Evolutionary conservation across 2,888 invertebrate genomes (phyloP).

Genomic region (Aporophyla nigra): DNA sequence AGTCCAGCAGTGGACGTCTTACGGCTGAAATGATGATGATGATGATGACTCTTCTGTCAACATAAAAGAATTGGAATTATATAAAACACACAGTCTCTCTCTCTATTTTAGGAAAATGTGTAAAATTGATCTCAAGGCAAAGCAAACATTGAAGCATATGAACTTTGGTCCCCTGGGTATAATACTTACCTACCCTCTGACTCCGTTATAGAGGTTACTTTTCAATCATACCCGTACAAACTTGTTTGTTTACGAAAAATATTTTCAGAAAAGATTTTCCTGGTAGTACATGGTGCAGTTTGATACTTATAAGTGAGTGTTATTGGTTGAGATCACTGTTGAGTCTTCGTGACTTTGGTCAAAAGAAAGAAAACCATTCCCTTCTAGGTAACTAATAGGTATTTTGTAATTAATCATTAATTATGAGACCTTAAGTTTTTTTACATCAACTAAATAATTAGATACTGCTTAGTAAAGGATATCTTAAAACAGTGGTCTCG

Average conservation of each 20-base stretch:
- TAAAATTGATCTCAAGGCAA: slow-evolving; percentile 27
- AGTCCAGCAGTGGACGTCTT: too few species aligned
- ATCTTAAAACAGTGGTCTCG: not conserved
- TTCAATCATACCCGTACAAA: slow-evolving; percentile 54
- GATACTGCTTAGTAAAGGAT: not conserved
- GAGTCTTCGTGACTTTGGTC: not conserved
- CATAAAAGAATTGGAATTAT: not conserved
- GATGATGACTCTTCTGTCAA: not conserved
- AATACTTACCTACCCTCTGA: slow-evolving; percentile 46
- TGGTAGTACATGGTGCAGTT: not conserved
- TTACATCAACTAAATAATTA: not conserved
- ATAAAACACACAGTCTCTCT: not conserved
- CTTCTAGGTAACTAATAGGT: not conserved
- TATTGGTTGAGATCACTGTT: not conserved
- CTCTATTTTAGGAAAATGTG: slow-evolving; percentile 24
- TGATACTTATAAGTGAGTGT: not conserved
- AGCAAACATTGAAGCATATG: slow-evolving; percentile 38
- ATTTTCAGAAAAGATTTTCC: slow-evolving; percentile 1
- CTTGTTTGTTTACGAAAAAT: slow-evolving; percentile 22
- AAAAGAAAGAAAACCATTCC: not conserved
- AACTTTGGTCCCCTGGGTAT: slow-evolving; percentile 50
- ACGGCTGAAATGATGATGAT: too few species aligned
- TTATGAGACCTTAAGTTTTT: not conserved
- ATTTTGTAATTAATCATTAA: not conserved
- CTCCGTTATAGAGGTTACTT: slow-evolving; percentile 41